Conservation (phyloP, 2,113 vertebrate species). For the Rhabdornis inornatus region DNA sequence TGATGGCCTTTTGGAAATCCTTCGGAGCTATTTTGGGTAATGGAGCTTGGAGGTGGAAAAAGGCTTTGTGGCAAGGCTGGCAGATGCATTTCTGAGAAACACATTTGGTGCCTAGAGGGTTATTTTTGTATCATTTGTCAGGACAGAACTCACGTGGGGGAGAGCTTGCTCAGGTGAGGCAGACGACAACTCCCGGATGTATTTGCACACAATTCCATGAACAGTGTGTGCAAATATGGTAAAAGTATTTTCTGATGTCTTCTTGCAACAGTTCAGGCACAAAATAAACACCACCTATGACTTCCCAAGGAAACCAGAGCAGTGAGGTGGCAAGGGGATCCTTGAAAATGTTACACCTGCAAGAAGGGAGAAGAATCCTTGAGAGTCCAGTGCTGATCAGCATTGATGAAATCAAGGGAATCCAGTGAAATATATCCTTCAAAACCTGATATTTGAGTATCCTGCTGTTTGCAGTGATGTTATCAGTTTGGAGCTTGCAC, state of each 20-base stretch:
- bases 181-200: neutral
- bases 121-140: neutral
- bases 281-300: neutral
- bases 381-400: neutral
- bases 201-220: neutral
- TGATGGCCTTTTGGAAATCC: neutral
- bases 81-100: neutral
- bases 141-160: neutral
- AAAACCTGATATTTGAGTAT: neutral
- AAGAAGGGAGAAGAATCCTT: neutral
- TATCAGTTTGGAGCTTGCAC: neutral
- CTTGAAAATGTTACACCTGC: neutral
- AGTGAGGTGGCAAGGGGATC: neutral
- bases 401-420: neutral
- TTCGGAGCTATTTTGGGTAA: neutral
- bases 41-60: slow-evolving; percentile 10
- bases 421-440: neutral
- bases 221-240: neutral
- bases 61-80: neutral
- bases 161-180: neutral
- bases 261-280: neutral
- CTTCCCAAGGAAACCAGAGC: neutral
- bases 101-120: neutral
- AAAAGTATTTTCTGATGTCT: neutral
- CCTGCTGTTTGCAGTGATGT: neutral